Evolutionary conservation across 2,888 invertebrate species (phyloP).

Genomic region (Nipponacmea schrenckii): DNA sequence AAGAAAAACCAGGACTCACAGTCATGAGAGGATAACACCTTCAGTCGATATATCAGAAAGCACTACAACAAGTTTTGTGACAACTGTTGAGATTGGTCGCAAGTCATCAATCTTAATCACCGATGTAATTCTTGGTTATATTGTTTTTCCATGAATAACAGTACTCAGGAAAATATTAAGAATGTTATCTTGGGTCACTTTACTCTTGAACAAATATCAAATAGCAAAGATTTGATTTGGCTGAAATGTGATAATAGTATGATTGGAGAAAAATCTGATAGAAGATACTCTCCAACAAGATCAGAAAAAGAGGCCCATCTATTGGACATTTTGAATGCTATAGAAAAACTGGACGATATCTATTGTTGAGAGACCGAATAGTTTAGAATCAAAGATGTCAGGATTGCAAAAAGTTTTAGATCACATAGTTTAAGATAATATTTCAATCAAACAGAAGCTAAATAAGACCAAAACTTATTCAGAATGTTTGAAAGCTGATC

Average conservation of each 20-base stretch:
- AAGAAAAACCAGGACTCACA: neutral
- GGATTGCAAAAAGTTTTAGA: neutral
- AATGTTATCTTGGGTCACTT: neutral
- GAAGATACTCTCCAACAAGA: neutral
- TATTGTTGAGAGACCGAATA: neutral
- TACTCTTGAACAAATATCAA: neutral
- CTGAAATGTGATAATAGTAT: neutral
- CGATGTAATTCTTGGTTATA: neutral
- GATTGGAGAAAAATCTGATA: neutral
- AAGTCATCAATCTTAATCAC: neutral
- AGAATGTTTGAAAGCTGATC: neutral
- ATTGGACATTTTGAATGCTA: neutral
- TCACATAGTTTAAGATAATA: neutral
- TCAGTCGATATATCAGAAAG: neutral
- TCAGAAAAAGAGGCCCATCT: neutral
- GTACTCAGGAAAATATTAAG: neutral
- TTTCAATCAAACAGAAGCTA: neutral
- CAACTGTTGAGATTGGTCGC: neutral
- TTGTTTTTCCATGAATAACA: neutral
- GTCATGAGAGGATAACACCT: constrained; percentile 1
- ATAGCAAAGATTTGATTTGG: neutral
- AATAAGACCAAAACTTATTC: neutral
- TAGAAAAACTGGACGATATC: neutral
- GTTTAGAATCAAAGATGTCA: neutral
- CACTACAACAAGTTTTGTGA: neutral